These are phyloP conservation scores for Ahaetulla prasina DNA, from an alignment of 2,113 vertebrate species.

Conservation along the genomic window DNA sequence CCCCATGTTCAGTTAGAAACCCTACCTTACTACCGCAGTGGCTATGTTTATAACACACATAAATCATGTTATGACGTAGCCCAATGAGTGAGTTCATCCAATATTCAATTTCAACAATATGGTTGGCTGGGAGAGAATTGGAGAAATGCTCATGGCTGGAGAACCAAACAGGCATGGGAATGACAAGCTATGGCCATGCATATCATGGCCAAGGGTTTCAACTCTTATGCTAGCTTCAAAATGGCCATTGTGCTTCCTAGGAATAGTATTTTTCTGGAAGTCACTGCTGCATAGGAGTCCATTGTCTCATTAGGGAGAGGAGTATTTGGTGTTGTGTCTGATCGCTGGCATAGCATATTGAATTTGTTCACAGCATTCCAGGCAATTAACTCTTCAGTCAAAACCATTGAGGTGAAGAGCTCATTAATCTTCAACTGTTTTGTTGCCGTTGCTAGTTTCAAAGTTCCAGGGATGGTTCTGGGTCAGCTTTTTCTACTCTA, in stretches of 20 bases:
- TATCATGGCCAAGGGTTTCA: not conserved
- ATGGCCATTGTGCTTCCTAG: not conserved
- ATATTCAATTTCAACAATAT: not conserved
- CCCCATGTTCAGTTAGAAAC: not conserved
- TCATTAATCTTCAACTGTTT: not conserved
- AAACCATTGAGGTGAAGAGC: not conserved
- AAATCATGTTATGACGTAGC: not conserved
- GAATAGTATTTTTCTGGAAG: not conserved
- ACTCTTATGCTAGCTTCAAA: not conserved
- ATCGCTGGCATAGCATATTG: not conserved
- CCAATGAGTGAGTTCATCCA: not conserved
- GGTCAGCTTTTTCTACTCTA: not conserved
- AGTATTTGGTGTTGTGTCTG: not conserved
- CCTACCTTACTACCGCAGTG: not conserved
- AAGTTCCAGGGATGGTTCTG: not conserved
- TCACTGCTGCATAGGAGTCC: not conserved
- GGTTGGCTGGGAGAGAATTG: not conserved
- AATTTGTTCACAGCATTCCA: not conserved
- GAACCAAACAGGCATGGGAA: not conserved
- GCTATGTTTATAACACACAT: not conserved
- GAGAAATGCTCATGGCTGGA: not conserved
- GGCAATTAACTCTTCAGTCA: not conserved
- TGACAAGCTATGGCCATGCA: not conserved
- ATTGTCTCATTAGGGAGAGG: not conserved
- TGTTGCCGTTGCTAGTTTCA: not conserved